These are phyloP conservation scores for Asbolus verrucosus DNA, from an alignment of 1,140 invertebrate species.

Conservation along the genomic window DNA sequence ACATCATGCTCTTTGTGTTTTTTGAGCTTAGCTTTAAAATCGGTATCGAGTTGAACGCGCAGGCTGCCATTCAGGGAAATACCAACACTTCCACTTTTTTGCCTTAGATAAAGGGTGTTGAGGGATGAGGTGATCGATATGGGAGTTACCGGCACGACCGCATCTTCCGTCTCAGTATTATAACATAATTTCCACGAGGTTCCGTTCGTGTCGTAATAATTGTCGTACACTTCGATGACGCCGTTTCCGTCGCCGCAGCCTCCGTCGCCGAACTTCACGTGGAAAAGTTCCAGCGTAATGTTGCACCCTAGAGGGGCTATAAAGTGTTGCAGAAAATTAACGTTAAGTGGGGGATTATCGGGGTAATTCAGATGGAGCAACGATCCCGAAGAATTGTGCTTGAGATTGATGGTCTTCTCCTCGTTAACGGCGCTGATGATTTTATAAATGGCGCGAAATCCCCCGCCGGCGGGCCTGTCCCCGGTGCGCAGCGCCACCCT, in stretches of 20 bases:
- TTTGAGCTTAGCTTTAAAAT: conserved; percentile 72
- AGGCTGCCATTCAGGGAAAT: conserved; percentile 70
- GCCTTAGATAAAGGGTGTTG: conserved; percentile 70
- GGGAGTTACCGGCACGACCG: conserved; percentile 63
- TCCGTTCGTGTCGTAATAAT: conserved; percentile 75
- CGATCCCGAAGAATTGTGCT: conserved; percentile 60
- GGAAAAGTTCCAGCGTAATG: conserved; percentile 69
- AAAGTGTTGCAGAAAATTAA: conserved; percentile 69
- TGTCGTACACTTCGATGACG: conserved; percentile 73
- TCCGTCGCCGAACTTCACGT: conserved; percentile 64
- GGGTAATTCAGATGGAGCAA: conserved; percentile 72
- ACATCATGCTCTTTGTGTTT: conserved; percentile 69
- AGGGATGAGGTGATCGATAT: conserved; percentile 74
- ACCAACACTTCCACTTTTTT: conserved; percentile 65
- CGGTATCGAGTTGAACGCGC: conserved; percentile 66
- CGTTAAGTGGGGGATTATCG: conserved; percentile 64
- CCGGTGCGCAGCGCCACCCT: conserved; percentile 71
- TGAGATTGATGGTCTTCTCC: conserved; percentile 62
- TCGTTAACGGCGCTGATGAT: conserved; percentile 57
- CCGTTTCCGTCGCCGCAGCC: conserved; percentile 64
- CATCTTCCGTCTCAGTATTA: conserved; percentile 58
- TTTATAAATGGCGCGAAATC: conserved; percentile 73
- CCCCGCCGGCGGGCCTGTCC: conserved; percentile 69
- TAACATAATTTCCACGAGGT: conserved; percentile 75
- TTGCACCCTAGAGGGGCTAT: conserved; percentile 70